A percentile compares a stretch with the other conserved stretches of the same genome.
Evolutionary conservation across 2,113 vertebrate genomes (phyloP).

Genomic region (Bettongia penicillata): DNA sequence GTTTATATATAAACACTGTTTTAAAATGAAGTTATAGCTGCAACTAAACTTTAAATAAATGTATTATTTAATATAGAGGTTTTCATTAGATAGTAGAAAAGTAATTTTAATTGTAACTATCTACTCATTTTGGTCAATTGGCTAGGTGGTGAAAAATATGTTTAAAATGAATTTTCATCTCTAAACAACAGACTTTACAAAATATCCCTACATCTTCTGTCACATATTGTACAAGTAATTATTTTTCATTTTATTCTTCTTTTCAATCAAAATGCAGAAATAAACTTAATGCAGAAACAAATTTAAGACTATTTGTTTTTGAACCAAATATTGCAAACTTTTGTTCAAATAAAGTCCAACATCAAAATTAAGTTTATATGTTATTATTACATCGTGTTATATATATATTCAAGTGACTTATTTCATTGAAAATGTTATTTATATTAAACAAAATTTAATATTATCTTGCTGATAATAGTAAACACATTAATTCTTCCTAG

Average conservation of each 20-base stretch:
- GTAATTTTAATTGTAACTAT: background rate
- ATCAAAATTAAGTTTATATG: background rate
- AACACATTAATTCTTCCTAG: background rate
- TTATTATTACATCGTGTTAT: background rate
- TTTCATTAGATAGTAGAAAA: background rate
- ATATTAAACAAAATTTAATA: background rate
- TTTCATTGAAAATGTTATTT: background rate
- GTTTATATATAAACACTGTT: background rate
- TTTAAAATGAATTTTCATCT: too few species aligned
- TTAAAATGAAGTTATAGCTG: background rate
- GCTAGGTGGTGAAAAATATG: too few species aligned
- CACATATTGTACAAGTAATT: too few species aligned
- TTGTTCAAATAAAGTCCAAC: background rate
- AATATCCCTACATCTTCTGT: too few species aligned
- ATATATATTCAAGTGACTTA: background rate
- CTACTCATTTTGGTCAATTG: background rate
- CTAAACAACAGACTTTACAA: too few species aligned
- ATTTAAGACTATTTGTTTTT: background rate
- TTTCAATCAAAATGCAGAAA: too few species aligned
- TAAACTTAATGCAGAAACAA: too few species aligned
- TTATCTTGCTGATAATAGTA: background rate
- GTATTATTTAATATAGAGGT: background rate
- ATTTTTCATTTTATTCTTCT: too few species aligned
- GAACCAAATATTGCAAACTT: background rate
- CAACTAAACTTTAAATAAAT: background rate